phyloP scores from a whole-genome alignment of 2,888 invertebrate genomes.

The Ditula angustiorana region DNA sequence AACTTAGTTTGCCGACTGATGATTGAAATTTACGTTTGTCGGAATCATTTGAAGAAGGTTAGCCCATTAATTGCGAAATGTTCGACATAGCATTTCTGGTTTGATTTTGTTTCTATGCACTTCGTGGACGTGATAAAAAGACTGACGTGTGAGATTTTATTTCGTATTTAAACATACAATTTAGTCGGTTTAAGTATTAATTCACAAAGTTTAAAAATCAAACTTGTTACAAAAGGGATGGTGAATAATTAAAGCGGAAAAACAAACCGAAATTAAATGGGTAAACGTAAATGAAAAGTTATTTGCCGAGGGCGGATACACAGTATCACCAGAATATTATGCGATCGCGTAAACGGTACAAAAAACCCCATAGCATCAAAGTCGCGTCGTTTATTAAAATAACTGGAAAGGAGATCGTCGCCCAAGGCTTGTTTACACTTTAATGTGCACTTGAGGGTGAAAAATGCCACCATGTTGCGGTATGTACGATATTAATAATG shows the following conservation, averaged over 20 bases:
- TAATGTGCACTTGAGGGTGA: constrained; percentile 69
- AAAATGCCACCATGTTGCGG: constrained; percentile 61
- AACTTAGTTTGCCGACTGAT: background rate
- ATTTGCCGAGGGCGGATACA: background rate
- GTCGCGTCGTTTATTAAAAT: constrained; percentile 62
- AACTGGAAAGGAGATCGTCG: constrained; percentile 62
- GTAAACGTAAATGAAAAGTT: background rate
- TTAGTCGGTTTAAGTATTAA: too few species aligned
- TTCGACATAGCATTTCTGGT: background rate
- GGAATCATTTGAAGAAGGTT: background rate
- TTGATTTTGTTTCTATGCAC: too few species aligned
- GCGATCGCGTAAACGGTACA: background rate
- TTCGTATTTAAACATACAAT: background rate
- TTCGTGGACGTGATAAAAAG: too few species aligned
- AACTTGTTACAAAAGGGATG: background rate
- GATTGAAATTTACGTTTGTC: constrained; percentile 6
- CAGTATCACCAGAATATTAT: background rate
- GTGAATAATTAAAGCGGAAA: background rate
- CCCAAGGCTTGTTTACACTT: constrained; percentile 68
- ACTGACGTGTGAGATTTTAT: too few species aligned
- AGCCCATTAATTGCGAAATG: background rate
- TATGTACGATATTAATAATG: constrained; percentile 13
- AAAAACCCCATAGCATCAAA: constrained; percentile 1
- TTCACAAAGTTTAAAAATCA: background rate
- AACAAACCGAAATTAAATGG: background rate